Evolutionary conservation across 2,888 invertebrate species (phyloP).

Genomic region (Sialis fuliginosa): DNA sequence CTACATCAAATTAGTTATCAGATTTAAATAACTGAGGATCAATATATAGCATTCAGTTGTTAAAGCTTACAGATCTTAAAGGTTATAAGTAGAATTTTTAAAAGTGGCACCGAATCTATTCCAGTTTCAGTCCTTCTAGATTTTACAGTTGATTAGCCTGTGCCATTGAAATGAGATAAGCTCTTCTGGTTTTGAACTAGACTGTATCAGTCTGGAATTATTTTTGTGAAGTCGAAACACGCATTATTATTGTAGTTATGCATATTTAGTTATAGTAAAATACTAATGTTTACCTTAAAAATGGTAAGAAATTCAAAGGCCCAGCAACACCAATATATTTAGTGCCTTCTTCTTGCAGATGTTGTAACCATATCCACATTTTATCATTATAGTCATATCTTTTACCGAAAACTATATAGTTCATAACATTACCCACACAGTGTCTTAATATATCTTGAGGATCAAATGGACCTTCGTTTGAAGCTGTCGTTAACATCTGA

Average conservation of each 20-base stretch:
- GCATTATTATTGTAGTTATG: too few species aligned
- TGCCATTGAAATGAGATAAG: not conserved
- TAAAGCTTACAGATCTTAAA: too few species aligned
- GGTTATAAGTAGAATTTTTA: too few species aligned
- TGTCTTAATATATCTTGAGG: slow-evolving; percentile 40
- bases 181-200: not conserved
- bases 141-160: too few species aligned
- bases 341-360: slow-evolving; percentile 67
- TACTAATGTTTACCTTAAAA: slow-evolving; percentile 37
- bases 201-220: too few species aligned
- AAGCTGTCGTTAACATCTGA: not conserved
- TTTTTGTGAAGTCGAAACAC: too few species aligned
- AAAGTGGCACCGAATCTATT: too few species aligned
- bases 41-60: too few species aligned
- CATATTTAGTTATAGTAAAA: too few species aligned
- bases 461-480: slow-evolving; percentile 22
- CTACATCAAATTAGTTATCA: not conserved
- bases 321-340: slow-evolving; percentile 70
- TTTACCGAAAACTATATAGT: slow-evolving; percentile 60
- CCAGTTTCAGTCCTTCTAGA: too few species aligned
- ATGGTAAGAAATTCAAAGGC: slow-evolving; percentile 68
- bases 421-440: slow-evolving; percentile 58
- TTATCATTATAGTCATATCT: slow-evolving; percentile 48
- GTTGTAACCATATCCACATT: slow-evolving; percentile 59
- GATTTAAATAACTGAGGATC: too few species aligned